Base-by-base conservation (phyloP, 2,888 invertebrate species). In the Norana najaformis region DNA sequence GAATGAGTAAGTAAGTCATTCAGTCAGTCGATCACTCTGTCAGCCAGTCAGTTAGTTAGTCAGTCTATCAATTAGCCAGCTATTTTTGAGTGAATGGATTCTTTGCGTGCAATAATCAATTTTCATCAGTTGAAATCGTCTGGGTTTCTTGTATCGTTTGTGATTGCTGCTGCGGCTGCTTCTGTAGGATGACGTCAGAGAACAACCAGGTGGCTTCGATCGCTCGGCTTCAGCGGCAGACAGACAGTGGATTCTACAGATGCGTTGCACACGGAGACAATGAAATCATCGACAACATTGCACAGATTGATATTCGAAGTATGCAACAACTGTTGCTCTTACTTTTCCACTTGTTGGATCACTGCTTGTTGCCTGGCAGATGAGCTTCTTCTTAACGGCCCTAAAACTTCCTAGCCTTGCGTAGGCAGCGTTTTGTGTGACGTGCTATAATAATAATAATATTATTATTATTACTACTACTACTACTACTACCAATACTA, bases 261-360 rank as follows among this genome's bases (percentile, higher is more conserved):
- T 85, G 85, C 85, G 85, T 85, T 37, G 85, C 85, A 85, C 36
- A 85, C 35, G 85, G 85, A 85, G 4, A 36, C 37, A 85, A 37
- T 14, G 36, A 85, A 85, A 35, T 11, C 35, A 85, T 85, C 36
- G 85, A 85, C 34, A 85, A 36, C 37, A 14, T 37, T 23, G 85
- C 37, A 35, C 20, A n/a, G 0, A 35, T 85, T 23, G 85, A 85
- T 1, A 85, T 85, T 35, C 35, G 85, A 3, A 85, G 85, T 85
- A 85, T 35, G 36, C 36, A 16, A 85, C 18, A 36, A 85, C 85
- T 2, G 20, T 18, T 83, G 13, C 20, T 0, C 8, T 16, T 85
- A n/a, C 85, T 85, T 6, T 37, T 36, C 0, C 4, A 85, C 18
- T 37, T 36, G 23, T 23, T 14, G n/a, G 30, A n/a, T 11, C 5